Evolutionary conservation across 2,888 invertebrate genomes (phyloP).

Genomic region (Hirtodrosophila histrioides): DNA sequence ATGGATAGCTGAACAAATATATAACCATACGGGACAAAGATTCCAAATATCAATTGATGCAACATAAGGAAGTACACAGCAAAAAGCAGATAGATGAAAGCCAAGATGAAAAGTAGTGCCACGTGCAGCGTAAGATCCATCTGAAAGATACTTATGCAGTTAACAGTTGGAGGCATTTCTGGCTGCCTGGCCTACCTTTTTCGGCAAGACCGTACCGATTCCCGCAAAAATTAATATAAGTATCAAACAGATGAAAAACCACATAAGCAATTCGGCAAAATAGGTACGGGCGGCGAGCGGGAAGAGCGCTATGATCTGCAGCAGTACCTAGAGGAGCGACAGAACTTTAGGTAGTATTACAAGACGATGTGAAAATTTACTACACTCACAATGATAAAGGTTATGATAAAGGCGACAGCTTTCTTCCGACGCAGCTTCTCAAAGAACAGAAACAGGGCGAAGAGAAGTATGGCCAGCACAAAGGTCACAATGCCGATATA

Average conservation of each 20-base stretch:
- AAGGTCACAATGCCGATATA: slow-evolving; percentile 25
- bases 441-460: slow-evolving; percentile 31
- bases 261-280: slow-evolving; percentile 27
- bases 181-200: slow-evolving; percentile 11
- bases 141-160: slow-evolving; percentile 9
- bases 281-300: slow-evolving; percentile 15
- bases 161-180: not conserved
- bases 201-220: slow-evolving; percentile 17
- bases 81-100: slow-evolving; percentile 34
- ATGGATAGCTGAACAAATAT: slow-evolving; percentile 21
- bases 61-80: slow-evolving; percentile 29
- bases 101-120: slow-evolving; percentile 41
- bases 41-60: slow-evolving; percentile 7
- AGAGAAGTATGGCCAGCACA: slow-evolving; percentile 23
- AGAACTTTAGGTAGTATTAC: not conserved
- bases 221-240: slow-evolving; percentile 7
- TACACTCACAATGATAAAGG: slow-evolving; percentile 34
- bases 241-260: slow-evolving; percentile 22
- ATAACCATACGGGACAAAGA: not conserved
- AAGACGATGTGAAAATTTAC: too few species aligned
- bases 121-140: slow-evolving; percentile 42
- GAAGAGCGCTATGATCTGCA: slow-evolving; percentile 40
- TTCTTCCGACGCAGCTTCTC: slow-evolving; percentile 15
- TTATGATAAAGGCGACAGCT: not conserved
- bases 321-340: slow-evolving; percentile 39